Evolutionary conservation across 2,113 vertebrate genomes (phyloP).

Genomic region (Boleophthalmus pectinirostris): DNA sequence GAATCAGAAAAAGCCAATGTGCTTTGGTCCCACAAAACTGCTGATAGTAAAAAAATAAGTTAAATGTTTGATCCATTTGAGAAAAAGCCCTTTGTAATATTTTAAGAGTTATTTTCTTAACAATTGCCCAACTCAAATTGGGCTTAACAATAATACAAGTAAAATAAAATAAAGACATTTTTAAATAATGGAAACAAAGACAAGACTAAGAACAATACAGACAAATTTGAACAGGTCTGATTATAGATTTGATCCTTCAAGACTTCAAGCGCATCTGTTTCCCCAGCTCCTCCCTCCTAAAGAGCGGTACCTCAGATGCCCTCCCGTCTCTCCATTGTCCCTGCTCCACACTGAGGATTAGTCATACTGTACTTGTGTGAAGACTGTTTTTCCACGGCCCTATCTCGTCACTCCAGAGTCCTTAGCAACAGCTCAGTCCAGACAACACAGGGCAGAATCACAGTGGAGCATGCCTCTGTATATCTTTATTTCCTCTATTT

Average conservation of each 20-base stretch:
- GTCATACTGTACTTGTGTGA: constrained; percentile 19
- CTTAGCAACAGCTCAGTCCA: constrained; percentile 49
- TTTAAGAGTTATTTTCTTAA: no score
- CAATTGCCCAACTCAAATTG: no score
- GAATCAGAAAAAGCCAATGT: no score
- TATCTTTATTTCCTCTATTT: neutral
- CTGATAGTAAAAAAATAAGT: no score
- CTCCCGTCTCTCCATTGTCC: constrained; percentile 11
- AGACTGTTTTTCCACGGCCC: constrained; percentile 13
- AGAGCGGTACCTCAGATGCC: constrained; percentile 16
- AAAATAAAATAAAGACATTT: no score
- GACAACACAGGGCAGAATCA: constrained; percentile 14
- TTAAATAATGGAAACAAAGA: no score
- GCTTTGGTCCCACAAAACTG: no score
- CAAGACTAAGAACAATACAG: no score
- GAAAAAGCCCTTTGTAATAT: no score
- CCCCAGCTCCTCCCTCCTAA: neutral
- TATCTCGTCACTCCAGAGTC: constrained; percentile 17
- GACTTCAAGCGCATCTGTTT: neutral
- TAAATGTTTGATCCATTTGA: no score
- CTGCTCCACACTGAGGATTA: constrained; percentile 11
- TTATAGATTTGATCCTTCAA: neutral
- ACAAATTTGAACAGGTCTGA: no score
- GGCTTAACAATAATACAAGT: no score
- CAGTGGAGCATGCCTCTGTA: neutral